Conservation (phyloP, 2,113 vertebrate species). For the Pluvianellus socialis region DNA sequence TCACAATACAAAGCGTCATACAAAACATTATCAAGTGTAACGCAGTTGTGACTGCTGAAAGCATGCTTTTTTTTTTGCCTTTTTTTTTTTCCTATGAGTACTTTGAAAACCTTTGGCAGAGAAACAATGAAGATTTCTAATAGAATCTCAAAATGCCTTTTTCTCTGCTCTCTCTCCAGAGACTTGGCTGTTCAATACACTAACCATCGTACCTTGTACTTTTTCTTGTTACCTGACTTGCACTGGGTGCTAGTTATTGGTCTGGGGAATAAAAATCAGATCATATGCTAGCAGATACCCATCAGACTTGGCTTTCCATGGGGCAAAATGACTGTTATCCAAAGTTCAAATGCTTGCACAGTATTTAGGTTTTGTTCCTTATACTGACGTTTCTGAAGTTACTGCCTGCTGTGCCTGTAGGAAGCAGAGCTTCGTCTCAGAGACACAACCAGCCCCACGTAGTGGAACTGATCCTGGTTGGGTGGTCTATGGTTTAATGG, state of each 20-base stretch:
- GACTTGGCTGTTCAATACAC: background rate
- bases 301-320: background rate
- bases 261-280: background rate
- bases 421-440: background rate
- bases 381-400: background rate
- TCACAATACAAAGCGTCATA: slow-evolving; percentile 2
- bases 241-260: background rate
- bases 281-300: background rate
- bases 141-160: slow-evolving; percentile 18
- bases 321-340: background rate
- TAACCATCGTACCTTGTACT: background rate
- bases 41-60: slow-evolving; percentile 14
- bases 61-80: background rate
- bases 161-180: background rate
- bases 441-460: fast-evolving
- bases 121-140: slow-evolving; percentile 20
- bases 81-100: background rate
- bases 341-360: background rate
- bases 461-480: background rate
- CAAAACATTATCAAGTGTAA: background rate
- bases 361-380: background rate
- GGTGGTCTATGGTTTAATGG: background rate
- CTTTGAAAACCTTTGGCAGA: background rate
- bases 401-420: background rate
- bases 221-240: background rate